Base-by-base conservation (phyloP, 92 coral and sea anemone species). In the Bergia puertoricense region DNA sequence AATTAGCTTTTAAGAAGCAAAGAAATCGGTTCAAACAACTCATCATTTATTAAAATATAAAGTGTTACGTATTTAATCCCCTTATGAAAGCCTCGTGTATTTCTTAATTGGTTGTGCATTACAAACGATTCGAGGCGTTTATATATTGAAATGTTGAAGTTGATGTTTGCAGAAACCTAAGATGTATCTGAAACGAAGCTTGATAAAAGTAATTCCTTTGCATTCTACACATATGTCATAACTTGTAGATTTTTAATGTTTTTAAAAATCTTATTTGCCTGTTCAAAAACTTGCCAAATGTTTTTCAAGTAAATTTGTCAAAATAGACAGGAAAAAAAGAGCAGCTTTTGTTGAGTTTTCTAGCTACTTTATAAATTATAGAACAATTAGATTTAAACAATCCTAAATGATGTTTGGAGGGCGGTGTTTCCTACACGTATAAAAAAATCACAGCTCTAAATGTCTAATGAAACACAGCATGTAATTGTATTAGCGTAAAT, bases 381-480 rank as follows among this genome's bases (percentile, higher is more conserved):
- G 8, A 6, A 46, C 50, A 46, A 46, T 46, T 46, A 6, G 57
- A 8, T 51, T 8, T 54, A 0, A 54, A 54, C 59, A 54, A 54
- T 11, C 11, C 59, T 54, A 54, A 11, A 54, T 13, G 59, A 54
- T 54, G 30, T 62, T 18, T 16, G n/a, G n/a, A 62, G 8, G n/a
- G 69, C 5, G 78, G 8, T 7, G 20, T 8, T 14, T 1, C 37
- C 42, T 46, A 39, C 78, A 39, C 45, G 8, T 13, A 74, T 15
- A 2, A 74, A 3, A 38, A 38, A 38, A 38, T 22, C 78, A 18
- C 78, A 74, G 48, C 78, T 74, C 18, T 14, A 40, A 6, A 0
- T 40, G 48, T 74, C 22, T 40, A 22, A 46, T 39, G 45, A 74
- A 74, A 38, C 78, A 74, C 78, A 74, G 78, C 78, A 74, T 74